A percentile compares a stretch with the other conserved stretches of the same genome.
Conservation (phyloP, 2,888 invertebrate genomes). For the Sylvicola cinctus region DNA sequence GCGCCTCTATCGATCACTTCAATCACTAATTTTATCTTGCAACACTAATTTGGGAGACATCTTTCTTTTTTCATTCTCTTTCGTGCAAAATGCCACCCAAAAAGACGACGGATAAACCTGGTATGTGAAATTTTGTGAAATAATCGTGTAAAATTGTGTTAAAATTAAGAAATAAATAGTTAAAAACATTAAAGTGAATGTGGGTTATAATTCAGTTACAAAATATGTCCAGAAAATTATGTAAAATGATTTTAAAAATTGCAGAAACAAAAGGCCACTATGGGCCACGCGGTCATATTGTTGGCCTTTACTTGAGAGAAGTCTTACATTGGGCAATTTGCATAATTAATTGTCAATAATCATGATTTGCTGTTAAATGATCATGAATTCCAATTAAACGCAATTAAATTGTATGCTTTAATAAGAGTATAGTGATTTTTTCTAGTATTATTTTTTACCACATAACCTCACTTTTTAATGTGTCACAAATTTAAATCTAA, state of each 20-base stretch:
- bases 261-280: neutral
- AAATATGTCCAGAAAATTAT: neutral
- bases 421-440: too few species aligned
- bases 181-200: too few species aligned
- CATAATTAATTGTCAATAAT: too few species aligned
- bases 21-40: neutral
- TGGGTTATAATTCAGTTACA: too few species aligned
- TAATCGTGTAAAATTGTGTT: conserved; percentile 9
- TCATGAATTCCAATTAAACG: too few species aligned
- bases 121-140: conserved; percentile 32
- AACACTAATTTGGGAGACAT: too few species aligned
- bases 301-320: conserved; percentile 2
- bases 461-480: too few species aligned
- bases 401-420: too few species aligned
- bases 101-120: conserved; percentile 72
- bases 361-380: too few species aligned
- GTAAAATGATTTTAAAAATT: neutral
- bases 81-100: conserved; percentile 61
- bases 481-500: too few species aligned
- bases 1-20: too few species aligned
- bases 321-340: conserved; percentile 2
- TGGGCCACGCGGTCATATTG: conserved; percentile 12
- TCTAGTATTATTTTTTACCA: too few species aligned
- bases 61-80: neutral
- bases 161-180: conserved; percentile 4